Conservation (phyloP, 2,113 vertebrate species). For the Chiloscyllium plagiosum region DNA sequence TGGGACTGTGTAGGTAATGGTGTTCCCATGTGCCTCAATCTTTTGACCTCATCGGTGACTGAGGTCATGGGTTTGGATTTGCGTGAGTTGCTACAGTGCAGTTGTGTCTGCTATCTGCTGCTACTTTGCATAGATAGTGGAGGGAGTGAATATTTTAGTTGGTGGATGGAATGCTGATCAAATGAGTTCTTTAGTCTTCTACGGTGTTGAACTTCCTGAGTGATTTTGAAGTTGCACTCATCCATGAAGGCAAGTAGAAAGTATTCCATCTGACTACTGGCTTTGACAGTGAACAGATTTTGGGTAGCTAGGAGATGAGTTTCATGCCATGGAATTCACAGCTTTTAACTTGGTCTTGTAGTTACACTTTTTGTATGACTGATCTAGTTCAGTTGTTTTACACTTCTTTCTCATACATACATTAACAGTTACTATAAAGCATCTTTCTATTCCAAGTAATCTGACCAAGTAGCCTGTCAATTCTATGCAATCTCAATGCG, state of each 20-base stretch:
- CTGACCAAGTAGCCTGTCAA: background rate
- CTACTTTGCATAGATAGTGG: background rate
- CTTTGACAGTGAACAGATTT: background rate
- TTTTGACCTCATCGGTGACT: background rate
- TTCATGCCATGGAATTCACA: background rate
- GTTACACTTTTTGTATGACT: background rate
- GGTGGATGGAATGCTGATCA: background rate
- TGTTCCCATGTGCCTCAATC: background rate
- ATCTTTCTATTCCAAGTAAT: background rate
- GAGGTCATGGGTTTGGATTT: background rate
- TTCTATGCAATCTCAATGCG: background rate
- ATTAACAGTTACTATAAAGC: background rate
- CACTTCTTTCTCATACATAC: background rate
- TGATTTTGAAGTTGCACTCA: background rate
- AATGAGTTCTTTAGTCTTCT: background rate
- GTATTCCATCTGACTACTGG: background rate
- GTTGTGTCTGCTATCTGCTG: background rate
- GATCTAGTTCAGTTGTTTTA: background rate
- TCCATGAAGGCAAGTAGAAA: background rate
- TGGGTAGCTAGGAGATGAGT: background rate
- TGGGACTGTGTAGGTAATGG: background rate
- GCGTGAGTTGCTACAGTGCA: too few relatives aligned
- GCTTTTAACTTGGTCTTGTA: background rate
- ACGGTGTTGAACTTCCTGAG: background rate
- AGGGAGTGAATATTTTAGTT: background rate